A percentile compares a stretch with the other conserved stretches of the same genome.
These are phyloP conservation scores for Drosophila funebris DNA, from an alignment of 1,140 invertebrate genomes.

Conservation along the genomic window DNA sequence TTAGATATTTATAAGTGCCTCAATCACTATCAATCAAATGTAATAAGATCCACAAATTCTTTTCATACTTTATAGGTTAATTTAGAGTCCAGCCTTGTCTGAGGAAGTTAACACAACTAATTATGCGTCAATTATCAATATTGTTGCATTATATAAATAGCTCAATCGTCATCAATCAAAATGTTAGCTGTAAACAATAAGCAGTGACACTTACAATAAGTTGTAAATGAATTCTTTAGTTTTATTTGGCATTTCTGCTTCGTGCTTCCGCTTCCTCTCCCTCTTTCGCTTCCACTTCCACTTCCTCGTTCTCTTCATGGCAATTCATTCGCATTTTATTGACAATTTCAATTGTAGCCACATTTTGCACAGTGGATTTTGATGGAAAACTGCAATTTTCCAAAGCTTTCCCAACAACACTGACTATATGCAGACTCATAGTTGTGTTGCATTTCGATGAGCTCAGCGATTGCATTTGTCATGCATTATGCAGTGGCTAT, in stretches of 20 bases:
- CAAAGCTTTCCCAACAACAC: constrained; percentile 7
- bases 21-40: too few species aligned
- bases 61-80: too few species aligned
- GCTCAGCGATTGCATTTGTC: constrained; percentile 39
- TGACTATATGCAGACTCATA: neutral
- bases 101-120: too few species aligned
- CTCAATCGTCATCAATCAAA: too few species aligned
- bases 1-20: too few species aligned
- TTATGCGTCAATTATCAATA: too few species aligned
- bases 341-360: neutral
- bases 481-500: constrained; percentile 67
- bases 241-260: neutral
- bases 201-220: too few species aligned
- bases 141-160: too few species aligned
- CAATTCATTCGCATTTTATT: neutral
- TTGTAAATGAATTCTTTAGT: too few species aligned
- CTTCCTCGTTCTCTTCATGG: neutral
- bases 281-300: neutral
- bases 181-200: too few species aligned
- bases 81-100: too few species aligned
- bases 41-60: too few species aligned
- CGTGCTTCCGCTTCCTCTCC: neutral
- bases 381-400: neutral
- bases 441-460: constrained; percentile 42
- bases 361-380: neutral